Base-by-base conservation (phyloP, 2,113 vertebrate species). In the Platysteira castanea region DNA sequence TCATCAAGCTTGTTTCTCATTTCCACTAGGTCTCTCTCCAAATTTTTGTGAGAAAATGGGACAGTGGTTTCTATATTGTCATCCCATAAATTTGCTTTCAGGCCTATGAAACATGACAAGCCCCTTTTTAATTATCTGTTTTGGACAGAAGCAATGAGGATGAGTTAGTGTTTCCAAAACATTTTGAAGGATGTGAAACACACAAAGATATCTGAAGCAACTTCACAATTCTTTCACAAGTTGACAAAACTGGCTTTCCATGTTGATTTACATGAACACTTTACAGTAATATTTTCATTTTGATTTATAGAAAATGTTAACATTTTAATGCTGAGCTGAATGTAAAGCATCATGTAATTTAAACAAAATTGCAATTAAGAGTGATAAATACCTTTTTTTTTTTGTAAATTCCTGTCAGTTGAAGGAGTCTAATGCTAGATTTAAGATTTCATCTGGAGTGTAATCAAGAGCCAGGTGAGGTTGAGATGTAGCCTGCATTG, bases 81-180 rank as follows among this genome's bases (percentile, higher is more conserved):
- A 54, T 79, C 15, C 50, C 26, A 53, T 89, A 82, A 76, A 73
- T 83, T 46, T 79, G 23, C 30, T 94, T 89, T 93, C 23, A 77
- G 70, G 46, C 41, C 79, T 93, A 79, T 84, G 92, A 90, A 90
- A 79, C n/a, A 89, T 92, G 75, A 85, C 94, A 96, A 82, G 79
- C 61, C 94, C 68, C 86, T 83, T 83, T 87, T 96, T 94, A 96
- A 73, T 93, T 69, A 95, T 90, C 96, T 97, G 44, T 50, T 94
- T 87, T 94, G 87, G 85, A 94, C 65, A 93, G 70, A 89, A 94
- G 57, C 89, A 83, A 86, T 76, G 84, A 97, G 92, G 71, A 84
- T 95, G 69, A 94, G 76, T 95, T 97, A 33, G 21, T 67, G 42
- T 92, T 96, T 74, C 52, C 49, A 75, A 81, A 95, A 69, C 11